Conservation (phyloP, 2,888 invertebrate species). For the Eueremaeus valkanovi region DNA sequence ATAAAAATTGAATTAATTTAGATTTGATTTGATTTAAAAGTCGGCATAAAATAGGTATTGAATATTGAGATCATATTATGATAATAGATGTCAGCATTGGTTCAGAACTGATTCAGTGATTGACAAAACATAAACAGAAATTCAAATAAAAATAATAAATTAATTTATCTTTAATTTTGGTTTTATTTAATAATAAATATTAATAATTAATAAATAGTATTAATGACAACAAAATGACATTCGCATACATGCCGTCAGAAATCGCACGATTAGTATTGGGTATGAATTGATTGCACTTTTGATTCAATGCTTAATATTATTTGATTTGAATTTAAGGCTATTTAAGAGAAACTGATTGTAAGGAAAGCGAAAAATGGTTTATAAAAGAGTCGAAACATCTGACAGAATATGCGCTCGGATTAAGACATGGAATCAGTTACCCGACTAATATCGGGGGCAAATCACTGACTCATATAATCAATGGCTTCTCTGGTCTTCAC, state of each 20-base stretch:
- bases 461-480: slow-evolving; percentile 22
- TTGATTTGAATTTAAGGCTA: slow-evolving; percentile 16
- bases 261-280: slow-evolving; percentile 39
- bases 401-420: slow-evolving; percentile 36
- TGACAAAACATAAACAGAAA: too few relatives aligned
- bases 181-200: neutral
- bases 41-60: too few relatives aligned
- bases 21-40: too few relatives aligned
- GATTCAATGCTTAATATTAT: neutral
- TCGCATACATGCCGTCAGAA: slow-evolving; percentile 41
- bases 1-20: too few relatives aligned
- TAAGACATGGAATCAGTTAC: slow-evolving; percentile 35
- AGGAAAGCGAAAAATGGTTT: slow-evolving; percentile 24
- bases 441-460: slow-evolving; percentile 34
- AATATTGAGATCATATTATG: too few relatives aligned
- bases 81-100: neutral
- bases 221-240: neutral
- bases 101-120: neutral
- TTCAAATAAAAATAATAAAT: neutral
- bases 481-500: neutral
- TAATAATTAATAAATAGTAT: neutral
- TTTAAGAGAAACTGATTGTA: slow-evolving; percentile 36
- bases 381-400: slow-evolving; percentile 38
- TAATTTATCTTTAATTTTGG: neutral
- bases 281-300: slow-evolving; percentile 1